These are phyloP conservation scores for human (Homo sapiens) DNA, from an alignment of 2,113 vertebrate genomes.

Conservation along the genomic window GRCh38 chr18:46246001-46246500, in stretches of 20 bases:
- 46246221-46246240: neutral
- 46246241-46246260: neutral
- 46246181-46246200: neutral
- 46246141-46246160: slow-evolving; percentile 9
- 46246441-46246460: neutral
- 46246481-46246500: neutral
- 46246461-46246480: neutral
- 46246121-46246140: neutral
- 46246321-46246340: neutral
- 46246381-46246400: neutral
- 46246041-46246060: slow-evolving; percentile 48
- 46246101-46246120: slow-evolving; percentile 37
- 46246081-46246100: slow-evolving; percentile 23
- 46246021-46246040: slow-evolving; percentile 21
- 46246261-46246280: neutral
- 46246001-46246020: slow-evolving; percentile 2
- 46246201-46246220: neutral
- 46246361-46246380: neutral
- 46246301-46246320: neutral
- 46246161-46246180: neutral
- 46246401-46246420: neutral
- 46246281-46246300: neutral
- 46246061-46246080: slow-evolving; percentile 28
- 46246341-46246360: neutral
- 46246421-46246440: neutral